Percentiles rank a stretch among this genome's conserved stretches.
Conservation (phyloP, 2,888 invertebrate genomes). For the Hemithea aestivaria region DNA sequence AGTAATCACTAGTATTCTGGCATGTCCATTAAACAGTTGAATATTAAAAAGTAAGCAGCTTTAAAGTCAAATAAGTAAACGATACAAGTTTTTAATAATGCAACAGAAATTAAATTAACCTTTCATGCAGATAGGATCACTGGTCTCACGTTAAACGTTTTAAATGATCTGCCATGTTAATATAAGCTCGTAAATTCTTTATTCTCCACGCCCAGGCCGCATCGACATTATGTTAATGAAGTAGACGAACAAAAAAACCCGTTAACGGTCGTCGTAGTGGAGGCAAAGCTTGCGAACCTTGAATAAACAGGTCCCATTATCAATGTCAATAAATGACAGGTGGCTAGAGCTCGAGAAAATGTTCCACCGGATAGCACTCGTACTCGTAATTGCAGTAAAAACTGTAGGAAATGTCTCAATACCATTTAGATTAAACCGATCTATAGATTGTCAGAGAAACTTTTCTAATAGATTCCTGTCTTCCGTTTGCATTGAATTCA, state of each 20-base stretch:
- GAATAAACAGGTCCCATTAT: constrained; percentile 25
- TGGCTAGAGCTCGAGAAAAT: constrained; percentile 22
- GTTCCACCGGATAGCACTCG: constrained; percentile 20
- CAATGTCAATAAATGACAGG: constrained; percentile 27
- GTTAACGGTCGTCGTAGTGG: constrained; percentile 12
- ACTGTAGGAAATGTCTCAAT: constrained; percentile 26
- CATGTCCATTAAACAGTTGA: too few relatives aligned
- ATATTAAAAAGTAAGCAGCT: too few relatives aligned
- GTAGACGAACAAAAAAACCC: constrained; percentile 14
- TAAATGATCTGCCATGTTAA: background rate
- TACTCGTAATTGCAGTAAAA: constrained; percentile 20
- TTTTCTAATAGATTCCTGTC: constrained; percentile 8
- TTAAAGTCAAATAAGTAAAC: too few relatives aligned
- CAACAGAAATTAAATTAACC: too few relatives aligned
- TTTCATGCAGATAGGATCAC: too few relatives aligned
- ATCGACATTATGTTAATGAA: constrained; percentile 17
- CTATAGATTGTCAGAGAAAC: constrained; percentile 15
- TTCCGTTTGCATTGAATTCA: constrained; percentile 5
- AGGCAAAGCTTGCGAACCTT: constrained; percentile 22
- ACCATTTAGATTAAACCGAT: constrained; percentile 14
- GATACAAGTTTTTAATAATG: too few relatives aligned
- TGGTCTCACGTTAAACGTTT: too few relatives aligned
- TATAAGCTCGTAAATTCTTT: constrained; percentile 1
- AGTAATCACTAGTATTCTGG: too few relatives aligned
- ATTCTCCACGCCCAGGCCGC: constrained; percentile 9